These are phyloP conservation scores for Heliopora coerulea DNA, from an alignment of 92 coral and sea anemone species.

Conservation along the genomic window DNA sequence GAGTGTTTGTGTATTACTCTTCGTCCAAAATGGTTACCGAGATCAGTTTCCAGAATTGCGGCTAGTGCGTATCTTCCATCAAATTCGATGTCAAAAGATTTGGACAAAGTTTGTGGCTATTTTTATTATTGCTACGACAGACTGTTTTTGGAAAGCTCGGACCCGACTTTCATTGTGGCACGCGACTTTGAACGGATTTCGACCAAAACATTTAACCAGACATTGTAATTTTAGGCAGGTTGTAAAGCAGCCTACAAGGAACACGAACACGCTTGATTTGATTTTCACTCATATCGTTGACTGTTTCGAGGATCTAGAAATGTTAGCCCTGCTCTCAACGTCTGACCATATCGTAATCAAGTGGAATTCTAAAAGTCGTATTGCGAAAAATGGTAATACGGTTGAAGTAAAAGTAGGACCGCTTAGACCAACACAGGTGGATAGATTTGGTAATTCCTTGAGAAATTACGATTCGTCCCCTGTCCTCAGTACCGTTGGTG, in stretches of 20 bases:
- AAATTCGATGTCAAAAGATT: too few species aligned
- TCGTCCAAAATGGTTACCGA: too few species aligned
- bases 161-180: too few species aligned
- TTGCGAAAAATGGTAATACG: neutral
- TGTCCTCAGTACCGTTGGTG: neutral
- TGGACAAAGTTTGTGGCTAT: too few species aligned
- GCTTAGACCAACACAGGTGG: neutral
- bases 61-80: too few species aligned
- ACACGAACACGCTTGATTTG: neutral
- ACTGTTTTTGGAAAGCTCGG: too few species aligned
- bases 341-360: neutral
- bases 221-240: constrained; percentile 27
- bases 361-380: neutral
- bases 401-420: neutral
- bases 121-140: too few species aligned
- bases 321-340: neutral
- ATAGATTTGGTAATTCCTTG: neutral
- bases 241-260: constrained; percentile 3
- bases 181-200: too few species aligned
- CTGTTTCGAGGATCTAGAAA: neutral
- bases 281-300: neutral
- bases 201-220: too few species aligned
- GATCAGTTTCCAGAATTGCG: too few species aligned
- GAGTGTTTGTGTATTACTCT: too few species aligned
- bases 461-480: neutral